phyloP scores from a whole-genome alignment of 2,888 invertebrate genomes.

The Meiosimyza decipiens region DNA sequence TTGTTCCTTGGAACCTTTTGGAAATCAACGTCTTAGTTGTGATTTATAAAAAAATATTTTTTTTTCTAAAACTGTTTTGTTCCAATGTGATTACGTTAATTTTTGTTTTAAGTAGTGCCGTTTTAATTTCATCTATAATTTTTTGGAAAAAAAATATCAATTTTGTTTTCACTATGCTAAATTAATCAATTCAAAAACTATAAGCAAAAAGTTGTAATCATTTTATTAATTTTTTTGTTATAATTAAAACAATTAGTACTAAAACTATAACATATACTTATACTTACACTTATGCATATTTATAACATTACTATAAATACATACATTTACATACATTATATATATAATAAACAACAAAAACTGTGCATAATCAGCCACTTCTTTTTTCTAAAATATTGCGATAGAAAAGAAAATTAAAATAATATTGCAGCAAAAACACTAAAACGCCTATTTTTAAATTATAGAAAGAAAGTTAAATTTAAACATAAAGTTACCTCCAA shows the following conservation, averaged over 20 bases:
- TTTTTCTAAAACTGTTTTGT: too few relatives aligned
- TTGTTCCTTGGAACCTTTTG: too few relatives aligned
- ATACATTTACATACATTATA: slow-evolving; percentile 9
- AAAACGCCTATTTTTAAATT: slow-evolving; percentile 8
- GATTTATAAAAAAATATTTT: too few relatives aligned
- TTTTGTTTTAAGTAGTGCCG: too few relatives aligned
- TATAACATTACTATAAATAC: background rate
- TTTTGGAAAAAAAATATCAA: too few relatives aligned
- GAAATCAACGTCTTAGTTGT: too few relatives aligned
- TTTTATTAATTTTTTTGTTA: slow-evolving; percentile 15
- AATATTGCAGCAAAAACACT: too few relatives aligned
- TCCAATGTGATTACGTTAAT: too few relatives aligned
- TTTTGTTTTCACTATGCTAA: too few relatives aligned
- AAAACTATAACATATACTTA: slow-evolving; percentile 1
- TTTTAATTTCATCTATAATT: too few relatives aligned
- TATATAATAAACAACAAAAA: slow-evolving; percentile 18
- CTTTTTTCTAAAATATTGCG: slow-evolving; percentile 1
- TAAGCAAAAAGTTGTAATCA: background rate
- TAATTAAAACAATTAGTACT: slow-evolving; percentile 1
- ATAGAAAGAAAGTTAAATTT: slow-evolving; percentile 12
- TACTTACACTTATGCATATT: background rate
- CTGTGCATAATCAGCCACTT: background rate
- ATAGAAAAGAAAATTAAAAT: too few relatives aligned
- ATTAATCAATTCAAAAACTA: background rate
- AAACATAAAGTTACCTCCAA: slow-evolving; percentile 31